Evolutionary conservation across 2,888 invertebrate species (phyloP).

Genomic region (Geotrupes spiniger): DNA sequence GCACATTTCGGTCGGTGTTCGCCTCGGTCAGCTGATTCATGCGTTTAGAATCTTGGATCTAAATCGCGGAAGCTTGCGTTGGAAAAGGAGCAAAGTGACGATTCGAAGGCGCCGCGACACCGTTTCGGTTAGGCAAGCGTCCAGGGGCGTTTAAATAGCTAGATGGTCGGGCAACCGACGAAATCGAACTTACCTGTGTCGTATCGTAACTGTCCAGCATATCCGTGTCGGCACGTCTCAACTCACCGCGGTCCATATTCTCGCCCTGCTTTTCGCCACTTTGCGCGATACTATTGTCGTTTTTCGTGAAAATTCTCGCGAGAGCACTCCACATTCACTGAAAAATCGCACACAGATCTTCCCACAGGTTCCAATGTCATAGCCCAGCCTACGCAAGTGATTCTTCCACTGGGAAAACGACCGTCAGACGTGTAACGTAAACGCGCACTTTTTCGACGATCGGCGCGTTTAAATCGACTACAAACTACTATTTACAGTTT

Average conservation of each 20-base stretch:
- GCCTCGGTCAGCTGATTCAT: slow-evolving; percentile 21
- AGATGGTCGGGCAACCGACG: neutral
- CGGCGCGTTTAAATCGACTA: neutral
- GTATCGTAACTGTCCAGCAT: slow-evolving; percentile 61
- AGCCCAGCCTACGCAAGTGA: slow-evolving; percentile 46
- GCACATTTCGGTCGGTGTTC: neutral
- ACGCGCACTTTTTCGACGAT: neutral
- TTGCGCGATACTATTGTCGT: slow-evolving; percentile 38
- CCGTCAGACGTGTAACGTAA: no score
- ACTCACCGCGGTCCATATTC: slow-evolving; percentile 45
- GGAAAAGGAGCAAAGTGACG: neutral
- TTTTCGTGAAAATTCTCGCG: slow-evolving; percentile 48
- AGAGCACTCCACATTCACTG: slow-evolving; percentile 46
- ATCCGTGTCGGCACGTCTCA: slow-evolving; percentile 61
- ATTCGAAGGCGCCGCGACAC: neutral
- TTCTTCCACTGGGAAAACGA: no score
- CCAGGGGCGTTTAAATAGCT: slow-evolving; percentile 8
- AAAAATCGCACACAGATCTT: slow-evolving; percentile 21
- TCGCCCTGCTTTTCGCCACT: slow-evolving; percentile 35
- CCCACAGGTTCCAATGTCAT: slow-evolving; percentile 47
- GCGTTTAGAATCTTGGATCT: slow-evolving; percentile 12
- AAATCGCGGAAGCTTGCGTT: slow-evolving; percentile 14
- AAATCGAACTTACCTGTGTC: slow-evolving; percentile 57
- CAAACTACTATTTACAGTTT: slow-evolving; percentile 30
- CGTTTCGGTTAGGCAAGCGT: neutral